Conservation (phyloP, 2,888 invertebrate genomes). For the Aleiodes testaceus region DNA sequence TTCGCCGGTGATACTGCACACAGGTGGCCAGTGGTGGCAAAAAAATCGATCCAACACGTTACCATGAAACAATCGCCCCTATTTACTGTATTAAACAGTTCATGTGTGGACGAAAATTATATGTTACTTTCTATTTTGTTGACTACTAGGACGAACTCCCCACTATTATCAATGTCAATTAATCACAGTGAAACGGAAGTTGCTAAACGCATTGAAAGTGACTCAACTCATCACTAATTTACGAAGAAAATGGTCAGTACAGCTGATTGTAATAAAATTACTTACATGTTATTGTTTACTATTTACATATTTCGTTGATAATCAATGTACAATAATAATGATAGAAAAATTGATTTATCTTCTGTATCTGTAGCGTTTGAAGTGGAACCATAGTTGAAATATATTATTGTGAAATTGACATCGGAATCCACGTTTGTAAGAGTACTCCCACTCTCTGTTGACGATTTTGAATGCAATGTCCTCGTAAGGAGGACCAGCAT, state of each 20-base stretch:
- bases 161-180: too few relatives aligned
- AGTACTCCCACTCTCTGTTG: constrained; percentile 99
- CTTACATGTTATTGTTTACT: too few relatives aligned
- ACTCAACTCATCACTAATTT: too few relatives aligned
- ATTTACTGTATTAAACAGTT: neutral
- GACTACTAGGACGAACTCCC: neutral
- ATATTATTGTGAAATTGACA: constrained; percentile 99
- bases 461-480: constrained; percentile 99
- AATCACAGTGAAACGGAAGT: too few relatives aligned
- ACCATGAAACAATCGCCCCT: constrained; percentile 40
- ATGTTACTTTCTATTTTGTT: neutral
- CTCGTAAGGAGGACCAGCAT: constrained; percentile 99
- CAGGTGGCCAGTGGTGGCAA: constrained; percentile 56
- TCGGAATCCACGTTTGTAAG: constrained; percentile 97
- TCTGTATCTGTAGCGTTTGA: constrained; percentile 97
- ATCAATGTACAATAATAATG: neutral
- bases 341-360: constrained; percentile 73
- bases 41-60: constrained; percentile 64
- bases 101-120: constrained; percentile 1
- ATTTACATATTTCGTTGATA: too few relatives aligned
- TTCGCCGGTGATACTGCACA: constrained; percentile 53
- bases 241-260: too few relatives aligned
- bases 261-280: too few relatives aligned
- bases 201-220: too few relatives aligned
- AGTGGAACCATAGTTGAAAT: constrained; percentile 99